Percentiles rank a stretch among this genome's conserved stretches.
Evolutionary conservation across 1,140 invertebrate genomes (phyloP).

Genomic region (Rhopalosiphum maidis): DNA sequence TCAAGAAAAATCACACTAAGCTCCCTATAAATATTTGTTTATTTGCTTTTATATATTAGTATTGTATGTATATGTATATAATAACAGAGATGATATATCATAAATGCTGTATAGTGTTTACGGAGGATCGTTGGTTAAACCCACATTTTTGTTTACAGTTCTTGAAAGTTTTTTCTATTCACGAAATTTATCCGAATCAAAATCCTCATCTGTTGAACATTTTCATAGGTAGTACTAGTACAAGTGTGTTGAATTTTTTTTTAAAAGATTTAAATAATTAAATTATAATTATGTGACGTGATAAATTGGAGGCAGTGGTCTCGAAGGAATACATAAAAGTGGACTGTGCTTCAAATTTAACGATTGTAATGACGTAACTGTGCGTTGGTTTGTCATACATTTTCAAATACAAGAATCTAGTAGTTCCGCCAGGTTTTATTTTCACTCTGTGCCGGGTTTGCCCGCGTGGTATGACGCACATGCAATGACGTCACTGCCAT

Average conservation of each 20-base stretch:
- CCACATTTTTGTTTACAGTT: not conserved
- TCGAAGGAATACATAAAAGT: not conserved
- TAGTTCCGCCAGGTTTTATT: constrained; percentile 45
- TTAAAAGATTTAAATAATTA: not conserved
- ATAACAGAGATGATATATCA: not conserved
- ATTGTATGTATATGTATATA: not conserved
- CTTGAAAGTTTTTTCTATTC: not conserved
- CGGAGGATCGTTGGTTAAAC: not conserved
- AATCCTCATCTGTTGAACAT: constrained; percentile 17
- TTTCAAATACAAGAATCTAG: constrained; percentile 4
- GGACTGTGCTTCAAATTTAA: not conserved
- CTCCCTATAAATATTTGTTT: not conserved
- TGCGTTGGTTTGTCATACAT: not conserved
- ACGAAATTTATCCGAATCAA: not conserved
- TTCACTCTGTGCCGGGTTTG: constrained; percentile 16
- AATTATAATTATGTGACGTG: not conserved
- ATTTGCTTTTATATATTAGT: not conserved
- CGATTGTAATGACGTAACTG: constrained; percentile 10
- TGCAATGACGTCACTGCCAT: constrained; percentile 29
- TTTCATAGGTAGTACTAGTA: not conserved
- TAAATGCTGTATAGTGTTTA: not conserved
- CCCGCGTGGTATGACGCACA: constrained; percentile 32
- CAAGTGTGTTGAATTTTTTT: not conserved
- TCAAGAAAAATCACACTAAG: not conserved
- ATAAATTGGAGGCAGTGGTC: not conserved